Percentiles rank a stretch among this genome's conserved stretches.
phyloP scores from a whole-genome alignment of 2,888 invertebrate species.

The Napeogenes inachia region DNA sequence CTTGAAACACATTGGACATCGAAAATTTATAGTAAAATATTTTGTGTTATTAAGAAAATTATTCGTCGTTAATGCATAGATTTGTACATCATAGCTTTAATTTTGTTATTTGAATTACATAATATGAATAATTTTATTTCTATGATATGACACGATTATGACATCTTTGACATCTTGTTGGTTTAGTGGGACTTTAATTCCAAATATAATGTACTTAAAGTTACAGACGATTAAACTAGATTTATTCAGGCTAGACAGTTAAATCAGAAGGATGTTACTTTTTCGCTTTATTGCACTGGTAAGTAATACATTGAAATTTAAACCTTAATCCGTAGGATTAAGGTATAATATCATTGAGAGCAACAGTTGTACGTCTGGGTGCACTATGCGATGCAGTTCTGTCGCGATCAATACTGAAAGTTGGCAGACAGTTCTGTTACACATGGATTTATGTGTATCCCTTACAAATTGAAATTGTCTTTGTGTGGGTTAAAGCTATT shows the following conservation, averaged over 20 bases:
- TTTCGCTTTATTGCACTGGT: slow-evolving; percentile 24
- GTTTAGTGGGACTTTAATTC: no score
- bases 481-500: slow-evolving; percentile 1
- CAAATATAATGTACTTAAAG: slow-evolving; percentile 15
- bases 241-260: slow-evolving; percentile 33
- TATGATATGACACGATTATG: no score
- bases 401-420: slow-evolving; percentile 30
- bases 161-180: slow-evolving; percentile 9
- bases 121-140: no score
- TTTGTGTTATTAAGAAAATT: no score
- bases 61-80: no score
- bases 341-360: slow-evolving; percentile 13
- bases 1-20: no score
- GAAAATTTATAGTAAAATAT: no score
- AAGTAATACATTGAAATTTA: background rate
- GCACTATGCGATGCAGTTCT: slow-evolving; percentile 23
- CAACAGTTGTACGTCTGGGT: slow-evolving; percentile 24
- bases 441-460: slow-evolving; percentile 14
- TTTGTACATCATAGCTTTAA: no score
- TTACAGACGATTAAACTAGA: slow-evolving; percentile 28
- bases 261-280: slow-evolving; percentile 30
- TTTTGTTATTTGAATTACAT: no score
- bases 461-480: slow-evolving; percentile 10
- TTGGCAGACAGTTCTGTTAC: slow-evolving; percentile 13
- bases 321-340: background rate